Conservation (phyloP, 2,797 vertebrate species). For the Tapera naevia region DNA sequence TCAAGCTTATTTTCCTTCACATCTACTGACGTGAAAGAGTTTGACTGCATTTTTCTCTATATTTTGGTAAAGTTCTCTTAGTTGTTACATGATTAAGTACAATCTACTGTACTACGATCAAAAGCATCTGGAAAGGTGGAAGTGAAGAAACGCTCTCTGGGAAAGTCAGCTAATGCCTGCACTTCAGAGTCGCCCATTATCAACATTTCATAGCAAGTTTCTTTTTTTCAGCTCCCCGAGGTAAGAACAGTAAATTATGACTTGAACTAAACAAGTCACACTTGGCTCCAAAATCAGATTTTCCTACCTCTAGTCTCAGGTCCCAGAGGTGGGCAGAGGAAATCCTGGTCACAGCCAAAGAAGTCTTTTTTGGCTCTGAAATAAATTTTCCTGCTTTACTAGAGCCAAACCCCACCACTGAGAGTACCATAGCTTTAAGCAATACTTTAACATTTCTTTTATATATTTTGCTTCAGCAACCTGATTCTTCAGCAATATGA, state of each 20-base stretch:
- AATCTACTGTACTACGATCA: conserved; percentile 60
- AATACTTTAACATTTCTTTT: conserved; percentile 65
- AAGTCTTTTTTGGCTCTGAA: conserved; percentile 78
- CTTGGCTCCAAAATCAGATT: conserved; percentile 82
- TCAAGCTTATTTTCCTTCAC: conserved; percentile 1
- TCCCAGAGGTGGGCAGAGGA: conserved; percentile 82
- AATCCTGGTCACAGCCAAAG: conserved; percentile 83
- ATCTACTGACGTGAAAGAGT: background rate
- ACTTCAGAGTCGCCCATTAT: conserved; percentile 73
- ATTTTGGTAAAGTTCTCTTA: conserved; percentile 35
- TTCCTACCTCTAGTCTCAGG: conserved; percentile 79
- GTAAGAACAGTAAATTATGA: conserved; percentile 78
- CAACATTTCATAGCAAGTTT: conserved; percentile 69
- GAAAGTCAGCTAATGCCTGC: conserved; percentile 66
- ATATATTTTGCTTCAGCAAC: conserved; percentile 73
- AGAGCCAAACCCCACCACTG: conserved; percentile 66
- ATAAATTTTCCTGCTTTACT: conserved; percentile 77
- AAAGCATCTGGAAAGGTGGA: conserved; percentile 73
- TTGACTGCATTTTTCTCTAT: conserved; percentile 5
- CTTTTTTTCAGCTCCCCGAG: conserved; percentile 73
- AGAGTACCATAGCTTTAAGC: conserved; percentile 70
- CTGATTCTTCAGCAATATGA: conserved; percentile 59
- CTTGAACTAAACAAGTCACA: conserved; percentile 78
- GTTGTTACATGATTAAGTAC: conserved; percentile 50
- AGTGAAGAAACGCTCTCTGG: conserved; percentile 69